Evolutionary conservation across 2,113 vertebrate species (phyloP).

Genomic region (Hypanus sabinus): DNA sequence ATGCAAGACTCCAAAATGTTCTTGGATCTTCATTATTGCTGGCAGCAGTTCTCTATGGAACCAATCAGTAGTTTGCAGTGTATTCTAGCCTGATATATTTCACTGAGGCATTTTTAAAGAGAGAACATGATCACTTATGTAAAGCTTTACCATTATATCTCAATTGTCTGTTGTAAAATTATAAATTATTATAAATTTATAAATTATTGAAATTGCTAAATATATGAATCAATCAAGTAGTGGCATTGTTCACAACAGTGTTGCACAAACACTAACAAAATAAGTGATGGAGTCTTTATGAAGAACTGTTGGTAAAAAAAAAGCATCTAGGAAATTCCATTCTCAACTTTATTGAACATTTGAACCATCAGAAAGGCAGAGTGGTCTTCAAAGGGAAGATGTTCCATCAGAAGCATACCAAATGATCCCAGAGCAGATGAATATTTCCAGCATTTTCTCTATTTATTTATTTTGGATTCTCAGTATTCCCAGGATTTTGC

Average conservation of each 20-base stretch:
- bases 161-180: neutral
- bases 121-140: neutral
- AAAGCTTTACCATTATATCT: neutral
- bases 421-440: too few relatives aligned
- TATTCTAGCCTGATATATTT: neutral
- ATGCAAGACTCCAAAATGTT: too few relatives aligned
- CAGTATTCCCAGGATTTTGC: too few relatives aligned
- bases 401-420: too few relatives aligned
- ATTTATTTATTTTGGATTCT: too few relatives aligned
- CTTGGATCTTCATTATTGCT: too few relatives aligned
- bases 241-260: neutral
- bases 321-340: neutral
- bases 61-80: too few relatives aligned
- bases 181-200: too few relatives aligned
- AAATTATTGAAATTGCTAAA: neutral
- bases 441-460: too few relatives aligned
- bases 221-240: neutral
- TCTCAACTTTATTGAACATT: neutral
- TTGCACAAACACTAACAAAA: neutral
- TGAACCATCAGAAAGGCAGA: neutral
- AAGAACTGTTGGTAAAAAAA: neutral
- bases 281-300: neutral
- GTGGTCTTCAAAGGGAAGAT: neutral
- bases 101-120: neutral
- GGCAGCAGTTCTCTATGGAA: too few relatives aligned